phyloP scores from a whole-genome alignment of 2,797 vertebrate genomes.

The Antrozous pallidus region DNA sequence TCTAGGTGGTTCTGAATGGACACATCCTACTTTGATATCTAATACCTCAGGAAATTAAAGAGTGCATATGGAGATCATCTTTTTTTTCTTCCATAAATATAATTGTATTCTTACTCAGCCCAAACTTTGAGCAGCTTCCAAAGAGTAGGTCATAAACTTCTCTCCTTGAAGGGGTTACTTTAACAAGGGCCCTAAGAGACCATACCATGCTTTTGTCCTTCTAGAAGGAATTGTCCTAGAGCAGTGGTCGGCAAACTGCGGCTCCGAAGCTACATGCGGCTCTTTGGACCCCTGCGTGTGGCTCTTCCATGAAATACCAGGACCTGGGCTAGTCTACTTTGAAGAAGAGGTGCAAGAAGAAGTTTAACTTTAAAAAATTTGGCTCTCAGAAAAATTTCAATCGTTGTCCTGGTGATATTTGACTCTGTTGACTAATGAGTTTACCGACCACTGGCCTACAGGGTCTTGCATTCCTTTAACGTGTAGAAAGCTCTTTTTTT shows the following conservation, averaged over 20 bases:
- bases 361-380: no score
- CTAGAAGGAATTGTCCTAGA: not conserved
- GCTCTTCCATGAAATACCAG: no score
- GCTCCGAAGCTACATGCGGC: no score
- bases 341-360: no score
- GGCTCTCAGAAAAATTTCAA: no score
- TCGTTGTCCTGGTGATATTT: no score
- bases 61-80: not conserved
- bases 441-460: no score
- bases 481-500: not conserved
- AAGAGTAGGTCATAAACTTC: not conserved
- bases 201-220: not conserved
- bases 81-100: no score
- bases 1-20: slow-evolving; percentile 8
- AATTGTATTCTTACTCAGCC: not conserved
- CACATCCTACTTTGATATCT: not conserved
- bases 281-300: no score
- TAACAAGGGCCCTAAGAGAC: not conserved
- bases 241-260: no score
- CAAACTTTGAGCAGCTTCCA: not conserved
- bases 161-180: not conserved
- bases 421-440: no score
- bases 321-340: no score
- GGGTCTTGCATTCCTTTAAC: not conserved
- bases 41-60: slow-evolving; percentile 23